Percentiles rank a stretch among this genome's conserved stretches.
phyloP scores from a whole-genome alignment of 2,797 vertebrate genomes.

The Halcyon chelicuti region DNA sequence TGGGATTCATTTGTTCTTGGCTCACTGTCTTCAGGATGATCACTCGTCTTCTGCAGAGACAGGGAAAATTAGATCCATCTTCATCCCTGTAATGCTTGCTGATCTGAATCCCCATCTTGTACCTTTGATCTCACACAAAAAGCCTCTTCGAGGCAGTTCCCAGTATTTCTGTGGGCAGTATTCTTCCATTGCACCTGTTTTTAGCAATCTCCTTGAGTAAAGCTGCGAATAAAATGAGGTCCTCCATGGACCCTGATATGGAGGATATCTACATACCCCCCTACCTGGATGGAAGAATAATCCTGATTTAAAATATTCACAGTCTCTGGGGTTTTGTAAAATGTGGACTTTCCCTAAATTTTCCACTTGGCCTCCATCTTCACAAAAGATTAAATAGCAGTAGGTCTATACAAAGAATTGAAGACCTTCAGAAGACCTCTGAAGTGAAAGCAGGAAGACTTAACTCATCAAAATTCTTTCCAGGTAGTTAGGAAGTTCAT shows the following conservation, averaged over 20 bases:
- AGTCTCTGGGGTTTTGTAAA: background rate
- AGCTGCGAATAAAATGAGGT: background rate
- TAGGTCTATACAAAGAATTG: background rate
- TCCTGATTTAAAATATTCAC: background rate
- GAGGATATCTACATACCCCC: background rate
- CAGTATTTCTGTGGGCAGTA: background rate
- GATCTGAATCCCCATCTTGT: background rate
- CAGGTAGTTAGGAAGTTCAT: background rate
- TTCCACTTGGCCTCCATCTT: background rate
- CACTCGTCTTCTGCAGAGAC: background rate
- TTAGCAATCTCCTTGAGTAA: background rate
- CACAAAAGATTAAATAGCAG: background rate
- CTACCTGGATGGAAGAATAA: background rate
- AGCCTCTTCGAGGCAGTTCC: background rate
- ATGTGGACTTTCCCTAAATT: background rate
- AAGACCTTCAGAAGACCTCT: background rate
- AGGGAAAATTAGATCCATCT: background rate
- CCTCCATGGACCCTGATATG: background rate
- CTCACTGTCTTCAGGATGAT: background rate
- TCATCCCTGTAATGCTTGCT: background rate
- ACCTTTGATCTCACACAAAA: background rate
- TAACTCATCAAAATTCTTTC: background rate
- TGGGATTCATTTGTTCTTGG: conserved; percentile 29
- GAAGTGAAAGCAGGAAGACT: background rate
- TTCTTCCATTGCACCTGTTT: background rate